A percentile compares a stretch with the other conserved stretches of the same genome.
These are phyloP conservation scores for Bombylius major DNA, from an alignment of 2,888 invertebrate genomes.

Conservation along the genomic window DNA sequence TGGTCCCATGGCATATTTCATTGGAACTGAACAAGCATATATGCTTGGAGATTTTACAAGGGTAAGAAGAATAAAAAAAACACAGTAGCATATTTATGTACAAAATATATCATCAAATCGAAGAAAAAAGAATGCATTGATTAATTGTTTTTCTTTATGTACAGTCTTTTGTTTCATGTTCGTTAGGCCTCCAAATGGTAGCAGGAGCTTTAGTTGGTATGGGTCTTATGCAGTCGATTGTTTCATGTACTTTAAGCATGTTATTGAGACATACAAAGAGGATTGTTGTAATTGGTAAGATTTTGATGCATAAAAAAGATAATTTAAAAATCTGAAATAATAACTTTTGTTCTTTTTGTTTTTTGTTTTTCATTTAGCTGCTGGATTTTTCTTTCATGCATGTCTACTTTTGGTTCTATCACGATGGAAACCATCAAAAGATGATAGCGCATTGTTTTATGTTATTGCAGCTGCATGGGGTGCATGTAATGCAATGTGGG, in stretches of 20 bases:
- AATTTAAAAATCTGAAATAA: not conserved
- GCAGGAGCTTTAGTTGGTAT: conserved; percentile 61
- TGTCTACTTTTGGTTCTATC: conserved; percentile 63
- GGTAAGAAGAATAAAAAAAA: conserved; percentile 33
- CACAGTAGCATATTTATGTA: not conserved
- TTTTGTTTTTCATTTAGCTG: conserved; percentile 39
- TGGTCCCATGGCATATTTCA: conserved; percentile 65
- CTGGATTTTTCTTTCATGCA: conserved; percentile 68
- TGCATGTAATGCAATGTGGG: conserved; percentile 77
- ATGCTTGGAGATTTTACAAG: conserved; percentile 72
- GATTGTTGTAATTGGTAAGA: conserved; percentile 56
- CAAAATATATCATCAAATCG: not conserved
- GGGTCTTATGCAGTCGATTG: conserved; percentile 60
- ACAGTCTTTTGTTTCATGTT: conserved; percentile 72
- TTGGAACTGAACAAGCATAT: conserved; percentile 74
- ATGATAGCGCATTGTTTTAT: conserved; percentile 69
- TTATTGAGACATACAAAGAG: conserved; percentile 59
- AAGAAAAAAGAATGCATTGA: not conserved
- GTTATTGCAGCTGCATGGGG: conserved; percentile 79
- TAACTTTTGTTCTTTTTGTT: not conserved
- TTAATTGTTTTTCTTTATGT: not conserved
- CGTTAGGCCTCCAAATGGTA: conserved; percentile 60
- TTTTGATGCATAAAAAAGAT: conserved; percentile 4
- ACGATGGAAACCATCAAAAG: conserved; percentile 67
- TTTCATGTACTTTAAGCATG: conserved; percentile 70